Percentiles rank a stretch among this genome's conserved stretches.
Conservation (phyloP, 2,888 invertebrate species). For the Melieria crassipennis region DNA sequence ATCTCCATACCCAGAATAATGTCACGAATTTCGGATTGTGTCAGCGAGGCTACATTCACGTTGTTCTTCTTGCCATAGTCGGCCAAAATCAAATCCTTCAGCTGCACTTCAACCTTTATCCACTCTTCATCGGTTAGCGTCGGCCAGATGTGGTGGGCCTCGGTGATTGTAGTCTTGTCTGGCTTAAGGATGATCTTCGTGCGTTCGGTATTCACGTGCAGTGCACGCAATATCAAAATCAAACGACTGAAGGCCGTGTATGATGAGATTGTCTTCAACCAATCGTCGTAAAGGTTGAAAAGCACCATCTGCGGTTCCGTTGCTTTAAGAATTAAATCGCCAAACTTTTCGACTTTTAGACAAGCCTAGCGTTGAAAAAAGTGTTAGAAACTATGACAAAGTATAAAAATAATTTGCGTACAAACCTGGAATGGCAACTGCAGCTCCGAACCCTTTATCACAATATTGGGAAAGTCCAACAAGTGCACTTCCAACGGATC, state of each 20-base stretch:
- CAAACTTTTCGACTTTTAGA: slow-evolving; percentile 98
- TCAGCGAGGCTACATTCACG: slow-evolving; percentile 98
- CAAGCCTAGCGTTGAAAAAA: slow-evolving; percentile 72
- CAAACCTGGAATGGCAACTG: slow-evolving; percentile 99
- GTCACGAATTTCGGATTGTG: slow-evolving; percentile 99
- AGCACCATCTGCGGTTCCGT: slow-evolving; percentile 99
- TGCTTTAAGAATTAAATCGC: slow-evolving; percentile 97
- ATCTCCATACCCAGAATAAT: slow-evolving; percentile 99
- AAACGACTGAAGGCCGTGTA: slow-evolving; percentile 98
- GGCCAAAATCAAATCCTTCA: slow-evolving; percentile 97
- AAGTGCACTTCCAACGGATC: slow-evolving; percentile 99
- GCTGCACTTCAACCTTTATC: slow-evolving; percentile 98
- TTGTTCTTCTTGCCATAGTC: slow-evolving; percentile 99
- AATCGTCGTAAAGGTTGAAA: slow-evolving; percentile 99
- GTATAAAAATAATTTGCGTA: slow-evolving; percentile 32
- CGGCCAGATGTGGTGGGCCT: slow-evolving; percentile 99
- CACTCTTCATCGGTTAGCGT: slow-evolving; percentile 97
- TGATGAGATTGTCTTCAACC: slow-evolving; percentile 98
- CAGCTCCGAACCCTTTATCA: slow-evolving; percentile 98
- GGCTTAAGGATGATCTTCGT: slow-evolving; percentile 99
- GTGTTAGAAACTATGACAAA: neutral
- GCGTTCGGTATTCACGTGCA: slow-evolving; percentile 98
- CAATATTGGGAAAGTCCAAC: slow-evolving; percentile 99
- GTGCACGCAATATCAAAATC: slow-evolving; percentile 93
- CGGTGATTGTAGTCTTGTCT: slow-evolving; percentile 98